Base-by-base conservation (phyloP, 2,113 vertebrate genomes). In the Struthidea cinerea region DNA sequence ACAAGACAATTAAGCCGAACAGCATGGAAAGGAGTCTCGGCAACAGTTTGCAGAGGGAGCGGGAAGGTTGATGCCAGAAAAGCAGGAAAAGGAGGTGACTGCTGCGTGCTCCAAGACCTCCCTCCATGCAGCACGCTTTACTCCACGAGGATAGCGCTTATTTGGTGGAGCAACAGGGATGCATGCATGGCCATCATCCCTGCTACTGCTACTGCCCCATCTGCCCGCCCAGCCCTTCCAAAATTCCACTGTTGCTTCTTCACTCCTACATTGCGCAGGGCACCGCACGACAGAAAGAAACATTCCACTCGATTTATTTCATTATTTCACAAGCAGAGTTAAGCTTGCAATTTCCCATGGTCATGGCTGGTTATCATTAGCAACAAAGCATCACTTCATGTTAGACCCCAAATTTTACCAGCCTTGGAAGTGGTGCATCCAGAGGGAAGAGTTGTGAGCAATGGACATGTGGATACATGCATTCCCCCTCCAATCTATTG, bases 1-100 rank as follows among this genome's bases (percentile, higher is more conserved):
- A 97, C 97, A 98, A 97, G 97, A 98, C 98, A 98, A 98, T 98
- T 98, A 98, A 98, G 97, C 96, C 47, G 42, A 96, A 84, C 97
- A 93, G 96, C 95, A 94, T 93, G 96, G 97, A 97, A 97, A 97
- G 95, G 96, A 94, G 97, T 88, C 97, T 97, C 97, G 68, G 90
- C 94, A 98, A 97, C 97, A 96, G 97, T 96, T 96, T 96, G 93
- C 93, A 87, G 85, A 95, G 94, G 50, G 95, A 97, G 89, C n/a
- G 6, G 59, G 80, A 91, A 87, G 88, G 89, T 12, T 70, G 80
- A 12, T 87, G 95, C 92, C 89, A 94, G 88, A 95, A 97, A 96
- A 70, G 69, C 61, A 68, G 78, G 56, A 56, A 78, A 84, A 68
- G 17, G 42, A 87, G 69, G 49, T 2, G 16, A 63, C 6, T 23